These are phyloP conservation scores for Stomatorhinus ivindoensis DNA, from an alignment of 2,113 vertebrate species.

Conservation along the genomic window DNA sequence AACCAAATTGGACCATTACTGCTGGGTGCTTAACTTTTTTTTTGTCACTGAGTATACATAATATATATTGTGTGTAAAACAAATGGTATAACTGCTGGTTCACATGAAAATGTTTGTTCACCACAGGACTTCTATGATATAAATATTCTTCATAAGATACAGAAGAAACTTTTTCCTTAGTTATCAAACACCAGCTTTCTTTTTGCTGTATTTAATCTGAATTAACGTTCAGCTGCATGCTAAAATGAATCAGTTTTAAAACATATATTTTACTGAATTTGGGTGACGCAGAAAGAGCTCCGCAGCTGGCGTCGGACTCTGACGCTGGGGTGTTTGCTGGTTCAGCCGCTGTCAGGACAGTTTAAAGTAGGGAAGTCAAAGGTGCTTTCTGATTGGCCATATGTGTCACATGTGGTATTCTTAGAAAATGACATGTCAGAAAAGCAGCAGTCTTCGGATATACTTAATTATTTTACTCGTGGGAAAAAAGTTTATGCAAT, in stretches of 20 bases:
- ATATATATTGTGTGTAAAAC: constrained; percentile 24
- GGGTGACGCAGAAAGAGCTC: not conserved
- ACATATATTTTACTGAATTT: constrained; percentile 18
- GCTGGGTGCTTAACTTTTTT: too few species aligned
- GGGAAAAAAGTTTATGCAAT: not conserved
- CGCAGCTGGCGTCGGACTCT: not conserved
- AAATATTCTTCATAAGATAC: not conserved
- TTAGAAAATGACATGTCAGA: not conserved
- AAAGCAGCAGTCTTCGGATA: not conserved
- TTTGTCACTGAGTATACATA: not conserved
- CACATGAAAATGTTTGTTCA: constrained; percentile 12
- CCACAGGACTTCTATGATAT: constrained; percentile 14
- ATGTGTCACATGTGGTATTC: not conserved
- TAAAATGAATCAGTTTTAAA: not conserved
- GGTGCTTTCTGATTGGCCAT: not conserved
- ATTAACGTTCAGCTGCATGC: constrained; percentile 34
- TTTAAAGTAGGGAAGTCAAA: not conserved
- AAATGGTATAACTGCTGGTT: constrained; percentile 8
- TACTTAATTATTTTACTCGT: not conserved
- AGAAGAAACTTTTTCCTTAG: not conserved
- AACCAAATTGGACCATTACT: too few species aligned
- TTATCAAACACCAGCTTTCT: constrained; percentile 6
- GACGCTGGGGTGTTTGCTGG: not conserved
- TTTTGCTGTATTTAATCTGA: constrained; percentile 16
- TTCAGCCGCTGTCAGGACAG: not conserved